A percentile compares a stretch with the other conserved stretches of the same genome.
Conservation (phyloP, 2,797 vertebrate genomes). For the Arnoldichthys spilopterus region DNA sequence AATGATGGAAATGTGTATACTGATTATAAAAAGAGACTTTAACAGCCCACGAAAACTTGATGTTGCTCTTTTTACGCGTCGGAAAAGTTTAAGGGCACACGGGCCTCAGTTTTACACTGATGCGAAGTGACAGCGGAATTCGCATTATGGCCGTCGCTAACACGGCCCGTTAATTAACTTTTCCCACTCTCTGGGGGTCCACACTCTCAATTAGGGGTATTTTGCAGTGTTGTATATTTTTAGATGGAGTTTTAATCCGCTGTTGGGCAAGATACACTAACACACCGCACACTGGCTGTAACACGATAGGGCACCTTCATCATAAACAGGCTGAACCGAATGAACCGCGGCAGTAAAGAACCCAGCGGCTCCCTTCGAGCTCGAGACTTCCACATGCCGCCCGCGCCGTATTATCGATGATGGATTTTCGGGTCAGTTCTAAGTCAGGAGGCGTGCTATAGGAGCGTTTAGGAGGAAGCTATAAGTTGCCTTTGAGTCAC, state of each 20-base stretch:
- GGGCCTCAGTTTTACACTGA: constrained; percentile 27
- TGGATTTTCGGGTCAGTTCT: background rate
- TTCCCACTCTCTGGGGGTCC: constrained; percentile 36
- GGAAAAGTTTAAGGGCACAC: background rate
- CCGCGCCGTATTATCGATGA: background rate
- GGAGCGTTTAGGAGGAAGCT: background rate
- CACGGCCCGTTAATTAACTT: constrained; percentile 44
- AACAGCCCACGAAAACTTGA: too few species aligned
- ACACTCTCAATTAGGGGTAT: constrained; percentile 57
- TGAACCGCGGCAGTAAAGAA: background rate
- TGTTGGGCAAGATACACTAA: constrained; percentile 38
- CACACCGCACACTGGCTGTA: constrained; percentile 18
- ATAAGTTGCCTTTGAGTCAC: background rate
- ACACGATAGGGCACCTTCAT: constrained; percentile 20
- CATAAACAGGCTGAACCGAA: constrained; percentile 26
- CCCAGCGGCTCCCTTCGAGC: background rate
- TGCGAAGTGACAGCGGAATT: constrained; percentile 39
- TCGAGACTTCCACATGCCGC: background rate
- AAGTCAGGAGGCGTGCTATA: background rate
- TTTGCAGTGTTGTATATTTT: constrained; percentile 53
- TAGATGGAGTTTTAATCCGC: constrained; percentile 42
- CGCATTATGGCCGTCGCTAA: constrained; percentile 32
- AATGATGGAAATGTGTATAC: too few species aligned
- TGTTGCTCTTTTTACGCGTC: too few species aligned
- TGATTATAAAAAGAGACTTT: too few species aligned